Conservation (phyloP, 2,888 invertebrate genomes). For the Aphidoletes aphidimyza region DNA sequence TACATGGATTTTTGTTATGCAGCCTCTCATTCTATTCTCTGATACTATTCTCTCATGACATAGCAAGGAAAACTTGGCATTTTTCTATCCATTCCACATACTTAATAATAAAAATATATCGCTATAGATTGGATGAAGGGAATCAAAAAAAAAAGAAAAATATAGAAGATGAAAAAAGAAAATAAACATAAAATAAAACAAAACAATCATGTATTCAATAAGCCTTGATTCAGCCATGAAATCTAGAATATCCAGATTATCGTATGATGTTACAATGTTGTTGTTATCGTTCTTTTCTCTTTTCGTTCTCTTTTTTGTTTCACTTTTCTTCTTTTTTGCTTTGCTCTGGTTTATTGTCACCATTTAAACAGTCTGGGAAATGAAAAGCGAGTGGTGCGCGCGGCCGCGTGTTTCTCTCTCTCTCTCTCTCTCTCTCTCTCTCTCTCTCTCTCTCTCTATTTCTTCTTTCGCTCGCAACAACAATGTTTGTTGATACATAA, state of each 20-base stretch:
- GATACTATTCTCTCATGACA: no score
- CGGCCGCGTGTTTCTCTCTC: background rate
- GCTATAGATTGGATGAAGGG: conserved; percentile 10
- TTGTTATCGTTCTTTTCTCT: background rate
- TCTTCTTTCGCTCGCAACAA: background rate
- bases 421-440: no score
- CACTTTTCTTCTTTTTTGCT: background rate
- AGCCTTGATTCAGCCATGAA: conserved; percentile 21
- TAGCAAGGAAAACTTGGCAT: conserved; percentile 13
- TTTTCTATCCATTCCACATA: conserved; percentile 30
- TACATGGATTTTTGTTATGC: background rate
- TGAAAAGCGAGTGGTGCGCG: conserved; percentile 9
- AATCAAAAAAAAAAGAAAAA: background rate
- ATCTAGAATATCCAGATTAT: conserved; percentile 47
- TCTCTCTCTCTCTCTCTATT: background rate
- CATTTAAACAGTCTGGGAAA: conserved; percentile 27
- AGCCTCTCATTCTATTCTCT: no score
- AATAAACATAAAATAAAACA: conserved; percentile 47
- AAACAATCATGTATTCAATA: conserved; percentile 2
- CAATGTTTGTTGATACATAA: background rate
- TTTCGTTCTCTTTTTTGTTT: background rate
- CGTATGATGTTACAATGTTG: background rate
- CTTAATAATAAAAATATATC: conserved; percentile 19
- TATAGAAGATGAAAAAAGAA: conserved; percentile 24
- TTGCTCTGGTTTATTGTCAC: conserved; percentile 16